Evolutionary conservation across 2,888 invertebrate species (phyloP), one percentile per base, ranked within the genome.

Genomic region (Sisyra terminalis): DNA sequence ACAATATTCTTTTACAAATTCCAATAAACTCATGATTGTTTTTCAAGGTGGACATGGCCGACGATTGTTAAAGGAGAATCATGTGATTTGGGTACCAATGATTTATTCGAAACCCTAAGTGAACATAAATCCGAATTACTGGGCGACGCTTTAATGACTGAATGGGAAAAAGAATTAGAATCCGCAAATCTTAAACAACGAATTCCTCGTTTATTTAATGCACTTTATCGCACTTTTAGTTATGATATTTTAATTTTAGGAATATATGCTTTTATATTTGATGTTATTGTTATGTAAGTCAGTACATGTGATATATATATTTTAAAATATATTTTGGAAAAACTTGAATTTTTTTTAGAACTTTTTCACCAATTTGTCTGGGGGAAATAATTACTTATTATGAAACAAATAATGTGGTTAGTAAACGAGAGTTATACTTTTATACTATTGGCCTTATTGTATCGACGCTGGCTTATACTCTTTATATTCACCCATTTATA

Each of bases 401-500:
- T 8, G 14, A 35, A 35, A 15, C n/a, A 9, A 9, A 35, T n/a
- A 13, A 35, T 35, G 13, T 9, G n/a, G 9, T 35, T 2, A 35
- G 8, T 2, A 9, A 35, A 2, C 4, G 9, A 15, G 9, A 13
- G n/a, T 35, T 35, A 15, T 14, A 35, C 9, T 13, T 35, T 2
- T 35, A 35, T 13, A 15, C 16, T 15, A 11, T 35, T 35, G 35
- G 35, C n/a, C 9, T 35, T 9, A 15, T 35, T 35, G 9, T 35
- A 35, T 15, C 14, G 3, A 13, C 35, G 16, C 13, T 35, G 13
- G 15, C 16, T 4, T 14, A 4, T 9, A 15, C 14, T 9, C 16
- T 80, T 50, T 62, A 73, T 11, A 69, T 73, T 51, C 78, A 79
- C 57, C 79, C 80, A 55, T 70, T 73, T 41, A 66, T 76, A 24